Evolutionary conservation across 2,113 vertebrate species (phyloP).

Genomic region (Neotragus moschatus): DNA sequence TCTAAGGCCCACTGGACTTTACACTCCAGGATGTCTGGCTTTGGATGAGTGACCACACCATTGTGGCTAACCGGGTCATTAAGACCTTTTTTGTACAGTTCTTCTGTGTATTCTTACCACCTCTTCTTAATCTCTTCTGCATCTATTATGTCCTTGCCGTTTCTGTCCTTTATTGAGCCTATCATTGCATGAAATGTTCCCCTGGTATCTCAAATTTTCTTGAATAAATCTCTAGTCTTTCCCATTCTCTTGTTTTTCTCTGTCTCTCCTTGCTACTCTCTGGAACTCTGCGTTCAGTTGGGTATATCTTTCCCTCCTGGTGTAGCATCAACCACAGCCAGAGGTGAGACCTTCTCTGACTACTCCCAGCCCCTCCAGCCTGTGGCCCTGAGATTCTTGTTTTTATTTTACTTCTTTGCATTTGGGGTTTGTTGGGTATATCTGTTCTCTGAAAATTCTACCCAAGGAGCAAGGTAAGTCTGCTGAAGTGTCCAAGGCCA

Average conservation of each 20-base stretch:
- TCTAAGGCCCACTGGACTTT: background rate
- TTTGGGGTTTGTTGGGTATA: background rate
- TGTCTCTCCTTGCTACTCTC: background rate
- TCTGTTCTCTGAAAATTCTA: background rate
- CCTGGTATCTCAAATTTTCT: background rate
- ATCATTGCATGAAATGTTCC: background rate
- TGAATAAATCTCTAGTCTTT: background rate
- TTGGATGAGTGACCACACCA: background rate
- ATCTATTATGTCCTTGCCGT: background rate
- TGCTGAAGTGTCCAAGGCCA: background rate
- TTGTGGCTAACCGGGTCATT: background rate
- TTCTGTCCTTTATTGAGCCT: background rate
- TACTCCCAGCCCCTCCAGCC: background rate
- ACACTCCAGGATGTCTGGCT: background rate
- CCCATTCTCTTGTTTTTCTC: background rate
- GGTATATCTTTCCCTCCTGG: background rate
- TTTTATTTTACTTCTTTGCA: background rate
- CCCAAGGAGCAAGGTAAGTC: background rate
- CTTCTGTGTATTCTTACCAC: background rate
- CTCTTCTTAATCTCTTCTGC: background rate
- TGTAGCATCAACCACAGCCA: accelerated
- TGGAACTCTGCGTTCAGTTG: background rate
- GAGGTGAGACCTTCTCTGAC: background rate
- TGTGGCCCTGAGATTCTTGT: background rate
- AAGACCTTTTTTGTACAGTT: background rate